Percentiles rank a stretch among this genome's conserved stretches.
Conservation (phyloP, 2,113 vertebrate genomes). For the Platysternon megacephalum region DNA sequence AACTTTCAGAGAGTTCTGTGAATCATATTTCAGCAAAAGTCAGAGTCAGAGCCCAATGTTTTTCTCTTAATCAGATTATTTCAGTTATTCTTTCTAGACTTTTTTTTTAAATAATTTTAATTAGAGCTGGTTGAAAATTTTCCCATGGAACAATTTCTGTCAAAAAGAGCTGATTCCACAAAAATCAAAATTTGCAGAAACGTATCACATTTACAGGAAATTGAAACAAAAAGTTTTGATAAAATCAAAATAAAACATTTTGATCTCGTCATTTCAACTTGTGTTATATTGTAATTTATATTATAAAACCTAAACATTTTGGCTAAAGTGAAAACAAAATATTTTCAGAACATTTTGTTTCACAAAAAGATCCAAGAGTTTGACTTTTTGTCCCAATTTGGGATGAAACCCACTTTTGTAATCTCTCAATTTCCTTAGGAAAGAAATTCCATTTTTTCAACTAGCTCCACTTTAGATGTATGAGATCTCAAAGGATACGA, state of each 20-base stretch:
- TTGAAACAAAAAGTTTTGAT: not conserved
- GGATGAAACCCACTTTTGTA: not conserved
- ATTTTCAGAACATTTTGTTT: not conserved
- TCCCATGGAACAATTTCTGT: not conserved
- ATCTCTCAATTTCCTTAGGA: not conserved
- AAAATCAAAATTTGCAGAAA: not conserved
- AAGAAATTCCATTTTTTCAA: not conserved
- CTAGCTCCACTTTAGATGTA: not conserved
- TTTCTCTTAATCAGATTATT: not conserved
- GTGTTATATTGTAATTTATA: not conserved
- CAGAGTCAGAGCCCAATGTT: not conserved
- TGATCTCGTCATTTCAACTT: not conserved
- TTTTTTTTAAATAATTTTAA: not conserved
- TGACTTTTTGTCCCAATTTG: not conserved
- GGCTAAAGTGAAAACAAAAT: not conserved
- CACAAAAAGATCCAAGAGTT: not conserved
- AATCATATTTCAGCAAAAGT: not conserved
- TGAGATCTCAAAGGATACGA: not conserved
- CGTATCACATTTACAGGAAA: not conserved
- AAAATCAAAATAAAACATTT: not conserved
- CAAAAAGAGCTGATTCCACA: not conserved
- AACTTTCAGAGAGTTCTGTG: not conserved
- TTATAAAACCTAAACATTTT: not conserved
- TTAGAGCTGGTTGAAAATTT: constrained; percentile 28
- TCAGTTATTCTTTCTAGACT: not conserved